A percentile compares a stretch with the other conserved stretches of the same genome.
These are phyloP conservation scores for Cynocephalus volans DNA, from an alignment of 2,113 vertebrate genomes.

Conservation along the genomic window DNA sequence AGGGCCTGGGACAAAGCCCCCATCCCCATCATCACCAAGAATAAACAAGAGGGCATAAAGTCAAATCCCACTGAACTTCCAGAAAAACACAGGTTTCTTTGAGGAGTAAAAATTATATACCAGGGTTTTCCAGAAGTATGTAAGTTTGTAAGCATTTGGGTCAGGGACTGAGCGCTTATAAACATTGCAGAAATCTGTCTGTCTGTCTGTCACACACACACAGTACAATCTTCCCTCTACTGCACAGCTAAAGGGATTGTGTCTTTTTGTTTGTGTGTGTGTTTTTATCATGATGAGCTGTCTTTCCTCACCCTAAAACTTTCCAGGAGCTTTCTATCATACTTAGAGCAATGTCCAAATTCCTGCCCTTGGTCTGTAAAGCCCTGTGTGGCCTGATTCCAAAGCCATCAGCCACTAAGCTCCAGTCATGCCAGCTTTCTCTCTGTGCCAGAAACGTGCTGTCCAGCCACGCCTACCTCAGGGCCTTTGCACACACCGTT, in stretches of 20 bases:
- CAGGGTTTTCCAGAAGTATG: neutral
- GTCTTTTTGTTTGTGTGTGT: no score
- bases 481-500: neutral
- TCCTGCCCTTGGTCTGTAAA: neutral
- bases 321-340: neutral
- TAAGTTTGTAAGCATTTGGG: neutral
- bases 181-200: neutral
- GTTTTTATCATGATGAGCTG: no score
- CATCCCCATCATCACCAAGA: neutral
- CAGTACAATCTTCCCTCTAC: neutral
- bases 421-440: neutral
- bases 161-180: neutral
- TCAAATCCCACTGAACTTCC: neutral
- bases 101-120: neutral
- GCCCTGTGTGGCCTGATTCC: neutral
- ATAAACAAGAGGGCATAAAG: neutral
- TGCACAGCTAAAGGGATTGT: neutral
- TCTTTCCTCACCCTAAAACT: no score
- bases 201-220: neutral
- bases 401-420: no score
- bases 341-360: neutral
- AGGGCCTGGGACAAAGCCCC: neutral
- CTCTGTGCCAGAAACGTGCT: neutral
- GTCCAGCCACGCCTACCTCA: neutral
- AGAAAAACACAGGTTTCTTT: neutral